Base-by-base conservation (phyloP, 1,140 invertebrate species). In the Drosophila ananassae region DNA sequence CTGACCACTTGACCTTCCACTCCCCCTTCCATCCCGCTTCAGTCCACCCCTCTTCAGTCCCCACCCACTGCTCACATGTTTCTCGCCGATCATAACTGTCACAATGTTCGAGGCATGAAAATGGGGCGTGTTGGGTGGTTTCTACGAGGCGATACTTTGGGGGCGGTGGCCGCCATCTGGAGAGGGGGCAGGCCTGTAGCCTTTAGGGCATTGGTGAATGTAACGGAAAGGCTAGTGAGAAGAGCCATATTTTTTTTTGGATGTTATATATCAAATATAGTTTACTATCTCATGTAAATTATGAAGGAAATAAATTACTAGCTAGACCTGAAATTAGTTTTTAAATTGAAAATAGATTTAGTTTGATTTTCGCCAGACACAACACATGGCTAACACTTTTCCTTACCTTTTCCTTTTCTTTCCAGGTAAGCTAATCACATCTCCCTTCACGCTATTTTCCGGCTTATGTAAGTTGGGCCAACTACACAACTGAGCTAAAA, bases 1-100 rank as follows among this genome's bases (percentile, higher is more conserved):
- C 59, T 75, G 83, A 81, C 82, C 78, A 66, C 71, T 77, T 85
- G 82, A 85, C 82, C 82, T 85, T 82, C 73, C 74, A 50, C 44
- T 39, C 61, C 68, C 41, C 62, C 34, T 21, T 58, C 51, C 41
- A 54, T 30, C 59, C n/a, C 17, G 17, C 17, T 17, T 17, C 17
- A 17, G 17, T 17, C 17, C 24, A 13, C 60, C 63, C 41, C 41
- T 24, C 39, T 28, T 17, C 25, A 8, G 12, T 13, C 24, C 6
- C 61, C 24, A 39, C 63, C 28, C 34, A 1, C 32, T 68, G 32
- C 60, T 62, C 60, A 74, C 72, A 74, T 74, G 72, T 24, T 24
- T 37, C 25, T n/a, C 32, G 47, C 5, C 61, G 73, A 75, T 87
- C 74, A 85, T 87, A 81, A 85, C 81, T 87, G 82, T 85, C 81